A percentile compares a stretch with the other conserved stretches of the same genome.
Evolutionary conservation across 2,113 vertebrate genomes (phyloP).

Genomic region (Collichthys lucidus): DNA sequence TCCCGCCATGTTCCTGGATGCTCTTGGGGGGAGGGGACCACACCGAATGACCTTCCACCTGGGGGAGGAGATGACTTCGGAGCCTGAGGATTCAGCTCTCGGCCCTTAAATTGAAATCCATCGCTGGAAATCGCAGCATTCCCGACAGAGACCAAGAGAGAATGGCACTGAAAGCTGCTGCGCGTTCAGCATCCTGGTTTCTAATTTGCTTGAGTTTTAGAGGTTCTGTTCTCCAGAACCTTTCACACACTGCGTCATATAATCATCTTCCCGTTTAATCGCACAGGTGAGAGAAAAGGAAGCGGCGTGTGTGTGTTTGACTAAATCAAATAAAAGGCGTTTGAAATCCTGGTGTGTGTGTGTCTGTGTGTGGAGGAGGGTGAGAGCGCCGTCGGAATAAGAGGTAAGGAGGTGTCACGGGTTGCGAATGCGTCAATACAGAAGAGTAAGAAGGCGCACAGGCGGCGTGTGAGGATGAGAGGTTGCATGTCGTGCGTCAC

Average conservation of each 20-base stretch:
- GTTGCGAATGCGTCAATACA: not conserved
- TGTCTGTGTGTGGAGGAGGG: slow-evolving; percentile 1
- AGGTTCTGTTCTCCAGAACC: not conserved
- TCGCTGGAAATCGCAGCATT: not conserved
- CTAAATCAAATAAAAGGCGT: slow-evolving; percentile 6
- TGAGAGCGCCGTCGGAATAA: not conserved
- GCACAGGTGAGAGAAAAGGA: not conserved
- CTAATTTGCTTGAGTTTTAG: not conserved
- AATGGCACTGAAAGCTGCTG: not conserved
- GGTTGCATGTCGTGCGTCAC: not conserved
- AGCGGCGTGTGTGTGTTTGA: not conserved
- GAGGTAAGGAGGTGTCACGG: not conserved
- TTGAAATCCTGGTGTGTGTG: slow-evolving; percentile 1
- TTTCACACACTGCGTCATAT: not conserved
- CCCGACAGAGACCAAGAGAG: not conserved
- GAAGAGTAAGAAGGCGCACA: not conserved
- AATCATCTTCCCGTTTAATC: not conserved
- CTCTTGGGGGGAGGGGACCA: slow-evolving; percentile 9
- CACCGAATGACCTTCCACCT: slow-evolving; percentile 3
- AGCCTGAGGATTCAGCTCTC: not conserved
- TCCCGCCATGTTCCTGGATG: not conserved
- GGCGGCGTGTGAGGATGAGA: not conserved
- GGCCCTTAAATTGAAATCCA: slow-evolving; percentile 15
- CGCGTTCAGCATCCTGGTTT: not conserved
- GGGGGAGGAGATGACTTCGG: slow-evolving; percentile 29